Percentiles rank a stretch among this genome's conserved stretches.
Evolutionary conservation across 1,140 invertebrate genomes (phyloP).

Genomic region (Papilio xuthus): DNA sequence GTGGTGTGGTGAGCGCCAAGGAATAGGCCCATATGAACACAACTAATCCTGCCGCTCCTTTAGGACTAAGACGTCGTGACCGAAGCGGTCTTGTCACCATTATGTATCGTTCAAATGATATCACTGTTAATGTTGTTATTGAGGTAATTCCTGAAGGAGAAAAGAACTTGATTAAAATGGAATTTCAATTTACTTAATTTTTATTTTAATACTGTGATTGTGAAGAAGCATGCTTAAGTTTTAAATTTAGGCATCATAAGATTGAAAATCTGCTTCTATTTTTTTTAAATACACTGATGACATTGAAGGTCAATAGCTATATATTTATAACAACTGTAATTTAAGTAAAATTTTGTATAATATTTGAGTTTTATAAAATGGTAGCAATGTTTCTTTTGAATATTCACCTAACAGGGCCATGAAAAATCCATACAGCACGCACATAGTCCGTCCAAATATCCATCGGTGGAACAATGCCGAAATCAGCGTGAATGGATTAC

Average conservation of each 20-base stretch:
- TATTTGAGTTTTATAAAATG: not conserved
- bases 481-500: constrained; percentile 84
- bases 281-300: too few species aligned
- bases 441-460: constrained; percentile 84
- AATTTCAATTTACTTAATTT: not conserved
- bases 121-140: constrained; percentile 86
- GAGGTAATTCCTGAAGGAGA: constrained; percentile 83
- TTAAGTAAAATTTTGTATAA: too few species aligned
- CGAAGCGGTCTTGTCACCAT: constrained; percentile 84
- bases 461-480: constrained; percentile 83
- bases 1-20: constrained; percentile 84
- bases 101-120: constrained; percentile 86
- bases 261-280: too few species aligned
- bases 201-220: too few species aligned
- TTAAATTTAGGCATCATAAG: too few species aligned
- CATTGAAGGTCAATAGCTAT: too few species aligned
- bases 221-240: not conserved
- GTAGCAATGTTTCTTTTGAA: not conserved
- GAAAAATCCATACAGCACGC: constrained; percentile 85
- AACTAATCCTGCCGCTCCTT: constrained; percentile 78
- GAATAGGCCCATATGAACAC: constrained; percentile 88
- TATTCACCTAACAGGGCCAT: constrained; percentile 84
- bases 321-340: not conserved
- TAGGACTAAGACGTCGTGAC: constrained; percentile 76
- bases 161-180: constrained; percentile 3